Conservation (phyloP, 2,888 invertebrate species). For the Listrodromus nycthemerus region DNA sequence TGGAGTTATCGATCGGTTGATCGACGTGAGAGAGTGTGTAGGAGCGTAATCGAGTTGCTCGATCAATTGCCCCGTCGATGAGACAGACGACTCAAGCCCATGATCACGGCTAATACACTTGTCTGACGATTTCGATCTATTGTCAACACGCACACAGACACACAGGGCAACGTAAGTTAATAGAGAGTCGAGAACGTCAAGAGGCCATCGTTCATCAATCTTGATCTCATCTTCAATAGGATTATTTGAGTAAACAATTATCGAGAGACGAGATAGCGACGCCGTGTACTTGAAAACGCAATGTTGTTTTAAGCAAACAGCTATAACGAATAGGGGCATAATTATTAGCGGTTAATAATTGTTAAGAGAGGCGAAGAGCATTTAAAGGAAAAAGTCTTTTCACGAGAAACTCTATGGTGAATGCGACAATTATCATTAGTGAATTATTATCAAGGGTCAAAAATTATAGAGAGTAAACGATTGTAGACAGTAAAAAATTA, state of each 20-base stretch:
- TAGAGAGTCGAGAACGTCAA: conserved; percentile 32
- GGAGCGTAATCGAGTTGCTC: conserved; percentile 44
- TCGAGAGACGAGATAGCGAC: no score
- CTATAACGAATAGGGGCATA: no score
- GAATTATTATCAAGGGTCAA: no score
- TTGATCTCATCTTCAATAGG: conserved; percentile 15
- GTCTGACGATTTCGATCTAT: conserved; percentile 40
- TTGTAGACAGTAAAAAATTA: no score
- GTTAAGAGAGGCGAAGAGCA: no score
- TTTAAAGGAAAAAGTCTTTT: no score
- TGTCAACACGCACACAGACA: background rate
- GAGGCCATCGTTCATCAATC: conserved; percentile 26
- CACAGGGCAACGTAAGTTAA: conserved; percentile 10
- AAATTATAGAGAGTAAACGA: no score
- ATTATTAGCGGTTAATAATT: no score
- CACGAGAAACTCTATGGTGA: no score
- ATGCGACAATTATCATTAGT: no score
- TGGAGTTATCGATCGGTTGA: conserved; percentile 41
- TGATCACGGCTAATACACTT: conserved; percentile 28
- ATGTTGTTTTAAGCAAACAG: no score
- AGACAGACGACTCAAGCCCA: conserved; percentile 20
- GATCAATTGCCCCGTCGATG: conserved; percentile 38
- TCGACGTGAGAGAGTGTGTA: conserved; percentile 19
- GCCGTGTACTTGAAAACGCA: no score
- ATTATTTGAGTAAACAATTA: background rate